Conservation (phyloP, 2,888 invertebrate genomes). For the Sylvicola cinctus region DNA sequence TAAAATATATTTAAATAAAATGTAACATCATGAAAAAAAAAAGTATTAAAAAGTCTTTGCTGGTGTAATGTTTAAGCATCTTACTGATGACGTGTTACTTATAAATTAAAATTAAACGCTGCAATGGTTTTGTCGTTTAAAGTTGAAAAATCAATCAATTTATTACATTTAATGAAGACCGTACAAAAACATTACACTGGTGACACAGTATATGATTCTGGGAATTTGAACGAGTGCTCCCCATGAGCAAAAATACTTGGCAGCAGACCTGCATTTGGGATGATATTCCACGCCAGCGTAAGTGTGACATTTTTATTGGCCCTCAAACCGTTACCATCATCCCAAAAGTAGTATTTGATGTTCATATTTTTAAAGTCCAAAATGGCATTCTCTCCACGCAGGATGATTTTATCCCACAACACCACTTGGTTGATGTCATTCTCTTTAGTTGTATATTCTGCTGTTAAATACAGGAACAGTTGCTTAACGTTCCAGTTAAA, state of each 20-base stretch:
- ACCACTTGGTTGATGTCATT: constrained; percentile 89
- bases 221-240: constrained; percentile 76
- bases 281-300: constrained; percentile 92
- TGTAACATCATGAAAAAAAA: too few relatives aligned
- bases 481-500: constrained; percentile 99
- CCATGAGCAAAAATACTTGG: constrained; percentile 73
- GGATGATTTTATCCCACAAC: constrained; percentile 95
- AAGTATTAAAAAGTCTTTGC: too few relatives aligned
- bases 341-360: constrained; percentile 99
- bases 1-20: too few relatives aligned
- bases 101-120: too few relatives aligned
- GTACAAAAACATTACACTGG: constrained; percentile 15
- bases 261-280: constrained; percentile 91
- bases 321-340: constrained; percentile 93
- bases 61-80: too few relatives aligned
- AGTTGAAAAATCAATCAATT: too few relatives aligned
- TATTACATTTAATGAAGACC: too few relatives aligned
- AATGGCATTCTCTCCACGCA: constrained; percentile 82
- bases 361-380: constrained; percentile 86
- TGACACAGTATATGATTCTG: constrained; percentile 60
- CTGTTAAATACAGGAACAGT: constrained; percentile 87
- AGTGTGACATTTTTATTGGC: constrained; percentile 87
- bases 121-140: too few relatives aligned
- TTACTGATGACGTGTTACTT: too few relatives aligned
- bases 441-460: constrained; percentile 76